Conservation (phyloP, 1,140 invertebrate species). For the Halesus radiatus region DNA sequence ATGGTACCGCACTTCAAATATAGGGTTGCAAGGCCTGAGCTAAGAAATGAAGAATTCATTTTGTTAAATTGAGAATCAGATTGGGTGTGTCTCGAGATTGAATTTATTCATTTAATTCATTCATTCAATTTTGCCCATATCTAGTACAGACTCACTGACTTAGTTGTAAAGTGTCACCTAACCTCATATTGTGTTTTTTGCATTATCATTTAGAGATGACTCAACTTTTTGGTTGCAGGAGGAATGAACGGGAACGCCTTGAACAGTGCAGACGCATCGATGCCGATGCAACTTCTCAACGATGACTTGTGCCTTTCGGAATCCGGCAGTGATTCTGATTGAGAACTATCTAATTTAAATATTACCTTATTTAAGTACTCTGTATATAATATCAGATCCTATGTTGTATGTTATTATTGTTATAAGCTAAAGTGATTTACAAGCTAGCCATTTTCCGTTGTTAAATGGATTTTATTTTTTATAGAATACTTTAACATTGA, state of each 20-base stretch:
- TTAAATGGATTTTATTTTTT: conserved; percentile 44
- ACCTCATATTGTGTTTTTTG: no score
- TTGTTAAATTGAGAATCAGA: no score
- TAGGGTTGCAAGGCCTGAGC: no score
- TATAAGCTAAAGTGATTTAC: conserved; percentile 50
- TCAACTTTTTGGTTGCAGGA: conserved; percentile 23
- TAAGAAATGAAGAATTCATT: no score
- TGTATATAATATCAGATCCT: conserved; percentile 50
- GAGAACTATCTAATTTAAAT: conserved; percentile 58
- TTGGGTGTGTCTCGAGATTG: no score
- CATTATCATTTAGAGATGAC: no score
- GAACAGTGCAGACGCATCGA: conserved; percentile 60
- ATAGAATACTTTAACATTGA: conserved; percentile 32
- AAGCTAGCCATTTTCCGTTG: conserved; percentile 49
- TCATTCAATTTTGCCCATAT: no score
- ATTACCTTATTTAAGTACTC: conserved; percentile 43
- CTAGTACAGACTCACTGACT: no score
- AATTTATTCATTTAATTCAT: no score
- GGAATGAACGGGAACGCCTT: conserved; percentile 38
- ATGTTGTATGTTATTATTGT: conserved; percentile 40
- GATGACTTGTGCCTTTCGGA: conserved; percentile 85
- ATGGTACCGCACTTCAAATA: no score
- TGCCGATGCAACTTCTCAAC: conserved; percentile 75
- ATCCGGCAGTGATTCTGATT: conserved; percentile 69
- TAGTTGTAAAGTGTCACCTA: no score